phyloP scores from a whole-genome alignment of 2,797 vertebrate genomes.

The Clarias platycephalus region DNA sequence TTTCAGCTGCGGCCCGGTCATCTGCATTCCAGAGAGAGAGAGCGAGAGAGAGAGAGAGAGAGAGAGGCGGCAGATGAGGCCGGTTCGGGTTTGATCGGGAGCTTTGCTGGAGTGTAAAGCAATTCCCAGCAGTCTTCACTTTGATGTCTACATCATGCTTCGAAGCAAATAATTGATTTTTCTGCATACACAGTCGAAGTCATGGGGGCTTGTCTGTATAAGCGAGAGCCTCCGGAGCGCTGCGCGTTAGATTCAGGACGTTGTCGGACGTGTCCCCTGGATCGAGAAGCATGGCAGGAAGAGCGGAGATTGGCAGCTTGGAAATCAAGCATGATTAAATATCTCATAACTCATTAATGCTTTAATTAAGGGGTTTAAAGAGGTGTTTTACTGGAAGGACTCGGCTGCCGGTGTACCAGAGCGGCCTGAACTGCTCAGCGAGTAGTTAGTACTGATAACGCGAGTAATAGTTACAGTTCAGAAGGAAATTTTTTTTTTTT shows the following conservation, averaged over 20 bases:
- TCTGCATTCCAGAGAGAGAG: conserved; percentile 24
- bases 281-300: background rate
- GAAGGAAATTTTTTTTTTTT: background rate
- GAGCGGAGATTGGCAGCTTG: background rate
- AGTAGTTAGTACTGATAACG: no score
- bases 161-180: conserved; percentile 24
- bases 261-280: background rate
- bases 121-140: conserved; percentile 17
- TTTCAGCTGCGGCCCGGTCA: conserved; percentile 5
- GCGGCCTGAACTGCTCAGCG: background rate
- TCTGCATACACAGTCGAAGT: background rate
- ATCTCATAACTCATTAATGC: background rate
- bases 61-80: background rate
- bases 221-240: background rate
- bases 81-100: conserved; percentile 18
- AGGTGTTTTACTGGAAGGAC: background rate
- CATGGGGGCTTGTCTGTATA: background rate
- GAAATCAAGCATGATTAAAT: background rate
- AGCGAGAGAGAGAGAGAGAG: background rate
- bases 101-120: conserved; percentile 27
- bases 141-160: conserved; percentile 40
- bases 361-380: background rate
- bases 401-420: background rate
- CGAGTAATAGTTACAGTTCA: background rate
- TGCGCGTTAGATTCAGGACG: background rate